Base-by-base conservation (phyloP, 1,140 invertebrate genomes). In the Zelostemma sp. region DNA sequence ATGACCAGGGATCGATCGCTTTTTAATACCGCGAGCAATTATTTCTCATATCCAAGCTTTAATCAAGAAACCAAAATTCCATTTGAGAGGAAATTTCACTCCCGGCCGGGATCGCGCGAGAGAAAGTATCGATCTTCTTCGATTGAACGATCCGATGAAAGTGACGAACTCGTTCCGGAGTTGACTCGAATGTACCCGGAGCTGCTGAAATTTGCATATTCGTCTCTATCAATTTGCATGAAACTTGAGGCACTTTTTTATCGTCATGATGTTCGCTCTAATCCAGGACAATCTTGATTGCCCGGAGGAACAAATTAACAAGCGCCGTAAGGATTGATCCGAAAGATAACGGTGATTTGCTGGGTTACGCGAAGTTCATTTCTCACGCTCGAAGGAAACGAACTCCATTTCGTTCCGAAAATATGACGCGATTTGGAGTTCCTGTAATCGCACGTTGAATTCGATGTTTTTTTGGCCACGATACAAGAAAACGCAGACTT, bases 391-490 rank as follows among this genome's bases (percentile, higher is more conserved):
- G 5, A 9, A 9, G n/a, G 33, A 11, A 11, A 11, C n/a, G 11
- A n/a, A 6, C 33, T 28, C 25, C 3, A 28, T 28, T 28, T 58
- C 28, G 25, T 6, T 49, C 9, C 41, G 19, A 45, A 62, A 8
- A 28, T 28, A 28, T 28, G 25, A 54, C 65, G 70, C 58, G 61
- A 72, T 72, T 72, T 65, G 60, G 65, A 65, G 64, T 65, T 65
- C 51, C 48, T 65, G 60, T 72, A 72, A 72, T 72, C 69, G 69
- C 57, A 60, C 55, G 47, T 61, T 63, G 67, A 66, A 71, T 58
- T 62, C 63, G 68, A 63, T 47, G 68, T 55, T 49, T 62, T 66
- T 59, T 62, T 58, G 54, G 62, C 54, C 57, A 61, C 68, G 54
- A 56, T 21, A 18, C 59, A 56, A 48, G 62, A 66, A 71, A 66